Evolutionary conservation across 2,113 vertebrate species (phyloP).

Genomic region (Limnothrissa miodon): DNA sequence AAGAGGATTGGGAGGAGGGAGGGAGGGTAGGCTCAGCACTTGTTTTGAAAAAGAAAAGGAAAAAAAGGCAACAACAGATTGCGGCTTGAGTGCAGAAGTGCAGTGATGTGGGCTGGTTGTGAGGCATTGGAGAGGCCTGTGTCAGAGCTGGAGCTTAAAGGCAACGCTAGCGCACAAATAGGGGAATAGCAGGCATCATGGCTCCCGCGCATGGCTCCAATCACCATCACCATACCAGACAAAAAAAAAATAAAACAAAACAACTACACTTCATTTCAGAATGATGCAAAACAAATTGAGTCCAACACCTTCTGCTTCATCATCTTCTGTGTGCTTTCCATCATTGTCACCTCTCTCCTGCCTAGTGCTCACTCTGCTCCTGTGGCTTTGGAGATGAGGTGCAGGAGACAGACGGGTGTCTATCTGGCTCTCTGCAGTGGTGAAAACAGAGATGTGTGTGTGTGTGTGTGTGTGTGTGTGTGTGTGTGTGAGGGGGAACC

Average conservation of each 20-base stretch:
- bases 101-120: constrained; percentile 25
- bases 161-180: background rate
- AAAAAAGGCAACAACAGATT: constrained; percentile 24
- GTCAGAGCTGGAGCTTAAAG: background rate
- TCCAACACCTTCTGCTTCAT: background rate
- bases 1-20: background rate
- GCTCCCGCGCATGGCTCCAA: background rate
- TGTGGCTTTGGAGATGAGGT: background rate
- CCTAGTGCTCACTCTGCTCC: background rate
- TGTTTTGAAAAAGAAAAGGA: constrained; percentile 31
- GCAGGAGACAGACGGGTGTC: background rate
- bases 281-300: background rate
- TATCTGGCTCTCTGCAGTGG: background rate
- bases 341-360: background rate
- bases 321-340: background rate
- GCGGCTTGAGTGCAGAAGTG: constrained; percentile 26
- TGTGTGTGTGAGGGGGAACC: constrained; percentile 3
- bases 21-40: constrained; percentile 34
- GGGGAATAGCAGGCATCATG: constrained; percentile 15
- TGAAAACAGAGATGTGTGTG: background rate
- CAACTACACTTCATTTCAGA: background rate
- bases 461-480: background rate
- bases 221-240: background rate
- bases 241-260: background rate
- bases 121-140: background rate